phyloP scores from a whole-genome alignment of 2,113 vertebrate species.

The Carettochelys insculpta region DNA sequence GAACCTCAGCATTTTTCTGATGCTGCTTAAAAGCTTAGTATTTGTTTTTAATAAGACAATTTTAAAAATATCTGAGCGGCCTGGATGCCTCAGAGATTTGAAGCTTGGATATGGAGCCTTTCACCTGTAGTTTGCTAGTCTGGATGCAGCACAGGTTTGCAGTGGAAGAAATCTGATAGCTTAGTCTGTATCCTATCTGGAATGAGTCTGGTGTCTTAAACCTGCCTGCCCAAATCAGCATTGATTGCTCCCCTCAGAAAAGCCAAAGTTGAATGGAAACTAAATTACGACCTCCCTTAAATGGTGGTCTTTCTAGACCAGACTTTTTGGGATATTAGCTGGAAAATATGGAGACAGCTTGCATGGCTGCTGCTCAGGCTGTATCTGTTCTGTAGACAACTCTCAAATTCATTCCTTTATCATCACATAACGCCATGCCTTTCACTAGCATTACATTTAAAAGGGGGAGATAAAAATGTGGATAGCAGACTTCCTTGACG shows the following conservation, averaged over 20 bases:
- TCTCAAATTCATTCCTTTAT: background rate
- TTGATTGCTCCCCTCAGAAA: background rate
- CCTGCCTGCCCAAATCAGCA: background rate
- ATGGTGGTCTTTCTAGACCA: background rate
- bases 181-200: background rate
- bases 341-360: background rate
- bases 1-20: background rate
- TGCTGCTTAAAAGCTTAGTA: background rate
- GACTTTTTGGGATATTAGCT: background rate
- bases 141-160: background rate
- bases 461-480: background rate
- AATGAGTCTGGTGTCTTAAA: background rate
- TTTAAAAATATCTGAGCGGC: background rate
- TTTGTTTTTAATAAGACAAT: background rate
- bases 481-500: background rate
- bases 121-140: background rate
- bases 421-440: background rate
- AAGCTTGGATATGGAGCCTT: background rate
- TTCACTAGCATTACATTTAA: background rate
- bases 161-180: background rate
- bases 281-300: background rate
- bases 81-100: background rate
- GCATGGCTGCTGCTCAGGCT: background rate
- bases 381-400: background rate
- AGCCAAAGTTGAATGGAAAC: background rate